phyloP scores from a whole-genome alignment of 2,888 invertebrate genomes.

The Vanessa cardui region DNA sequence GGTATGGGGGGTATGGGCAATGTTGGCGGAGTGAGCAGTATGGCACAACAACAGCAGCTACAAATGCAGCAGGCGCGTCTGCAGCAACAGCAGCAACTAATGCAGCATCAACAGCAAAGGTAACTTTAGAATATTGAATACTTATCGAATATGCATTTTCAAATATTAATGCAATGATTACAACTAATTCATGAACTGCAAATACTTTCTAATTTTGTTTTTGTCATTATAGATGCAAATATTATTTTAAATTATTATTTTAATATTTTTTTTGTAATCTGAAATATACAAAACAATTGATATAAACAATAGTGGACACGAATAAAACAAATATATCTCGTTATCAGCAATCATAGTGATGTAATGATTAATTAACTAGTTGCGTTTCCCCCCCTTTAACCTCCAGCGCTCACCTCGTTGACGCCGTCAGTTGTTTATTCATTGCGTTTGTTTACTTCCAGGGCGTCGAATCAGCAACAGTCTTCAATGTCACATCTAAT shows the following conservation, averaged over 20 bases:
- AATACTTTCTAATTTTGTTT: too few relatives aligned
- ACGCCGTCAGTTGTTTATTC: conserved; percentile 20
- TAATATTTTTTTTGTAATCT: background rate
- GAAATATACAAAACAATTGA: background rate
- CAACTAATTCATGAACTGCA: too few relatives aligned
- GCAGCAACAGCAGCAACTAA: conserved; percentile 83
- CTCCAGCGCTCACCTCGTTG: conserved; percentile 37
- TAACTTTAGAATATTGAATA: conserved; percentile 32
- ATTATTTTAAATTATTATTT: background rate
- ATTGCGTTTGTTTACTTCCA: conserved; percentile 49
- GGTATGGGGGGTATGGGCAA: conserved; percentile 56
- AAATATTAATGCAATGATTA: too few relatives aligned
- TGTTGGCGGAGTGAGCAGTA: conserved; percentile 63
- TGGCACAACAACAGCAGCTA: conserved; percentile 78
- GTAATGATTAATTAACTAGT: conserved; percentile 26
- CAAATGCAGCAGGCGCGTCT: conserved; percentile 82
- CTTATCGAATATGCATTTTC: too few relatives aligned
- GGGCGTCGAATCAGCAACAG: conserved; percentile 75
- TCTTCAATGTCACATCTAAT: conserved; percentile 78
- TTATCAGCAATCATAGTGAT: background rate
- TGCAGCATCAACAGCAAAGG: conserved; percentile 83
- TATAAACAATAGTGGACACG: background rate
- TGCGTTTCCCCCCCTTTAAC: conserved; percentile 20
- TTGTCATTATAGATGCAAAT: background rate
- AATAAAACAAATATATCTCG: background rate